phyloP scores from a whole-genome alignment of 1,140 invertebrate species.

The Aphelinus atriplicis region DNA sequence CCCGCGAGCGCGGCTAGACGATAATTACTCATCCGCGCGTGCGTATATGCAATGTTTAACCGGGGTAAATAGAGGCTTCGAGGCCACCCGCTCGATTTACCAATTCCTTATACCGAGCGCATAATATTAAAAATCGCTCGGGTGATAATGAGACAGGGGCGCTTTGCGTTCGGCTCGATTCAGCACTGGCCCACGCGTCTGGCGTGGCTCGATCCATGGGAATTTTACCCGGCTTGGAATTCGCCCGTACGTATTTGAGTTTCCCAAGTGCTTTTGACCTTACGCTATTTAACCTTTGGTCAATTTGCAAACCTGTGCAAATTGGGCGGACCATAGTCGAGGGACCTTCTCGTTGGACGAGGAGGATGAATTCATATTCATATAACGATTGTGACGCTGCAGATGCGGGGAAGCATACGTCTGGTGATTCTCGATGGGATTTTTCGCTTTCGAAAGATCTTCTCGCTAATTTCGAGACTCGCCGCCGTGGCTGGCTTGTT shows the following conservation, averaged over 20 bases:
- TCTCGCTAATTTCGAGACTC: too few species aligned
- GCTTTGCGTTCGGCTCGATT: not conserved
- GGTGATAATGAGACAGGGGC: slow-evolving; percentile 10
- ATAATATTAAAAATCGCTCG: slow-evolving; percentile 1
- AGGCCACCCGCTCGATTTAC: not conserved
- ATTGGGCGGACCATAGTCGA: not conserved
- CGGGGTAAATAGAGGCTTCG: slow-evolving; percentile 45
- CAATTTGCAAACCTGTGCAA: not conserved
- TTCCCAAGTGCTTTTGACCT: slow-evolving; percentile 10
- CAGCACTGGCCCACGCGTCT: not conserved
- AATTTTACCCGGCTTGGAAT: not conserved
- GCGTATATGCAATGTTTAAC: slow-evolving; percentile 44
- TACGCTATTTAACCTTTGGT: not conserved
- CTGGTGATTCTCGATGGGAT: too few species aligned
- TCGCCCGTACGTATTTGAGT: not conserved
- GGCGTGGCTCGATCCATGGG: not conserved
- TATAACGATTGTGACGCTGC: too few species aligned
- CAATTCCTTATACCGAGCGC: slow-evolving; percentile 1
- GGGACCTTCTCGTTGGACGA: too few species aligned
- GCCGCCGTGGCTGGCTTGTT: too few species aligned
- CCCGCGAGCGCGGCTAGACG: not conserved
- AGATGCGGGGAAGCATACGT: too few species aligned
- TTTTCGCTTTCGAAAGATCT: too few species aligned
- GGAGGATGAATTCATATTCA: too few species aligned
- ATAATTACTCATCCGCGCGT: slow-evolving; percentile 32